A percentile compares a stretch with the other conserved stretches of the same genome.
Conservation (phyloP, 2,888 invertebrate species). For the Merodon equestris region DNA sequence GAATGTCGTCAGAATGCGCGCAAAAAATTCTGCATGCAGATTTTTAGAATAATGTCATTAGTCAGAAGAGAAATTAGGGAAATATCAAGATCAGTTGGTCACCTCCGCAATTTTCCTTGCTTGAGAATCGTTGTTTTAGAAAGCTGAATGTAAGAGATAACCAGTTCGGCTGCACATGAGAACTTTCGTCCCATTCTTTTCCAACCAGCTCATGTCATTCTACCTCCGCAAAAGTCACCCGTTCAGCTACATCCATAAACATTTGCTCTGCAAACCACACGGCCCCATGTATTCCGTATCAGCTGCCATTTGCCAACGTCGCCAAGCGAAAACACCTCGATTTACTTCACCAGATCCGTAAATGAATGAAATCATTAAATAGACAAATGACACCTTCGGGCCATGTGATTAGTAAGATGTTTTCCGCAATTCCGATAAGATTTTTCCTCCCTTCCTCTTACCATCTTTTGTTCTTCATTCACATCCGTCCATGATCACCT, state of each 20-base stretch:
- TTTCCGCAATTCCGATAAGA: conserved; percentile 49
- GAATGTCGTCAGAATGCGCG: too few relatives aligned
- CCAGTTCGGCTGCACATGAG: too few relatives aligned
- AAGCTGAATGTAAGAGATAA: too few relatives aligned
- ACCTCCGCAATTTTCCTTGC: too few relatives aligned
- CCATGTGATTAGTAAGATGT: conserved; percentile 65
- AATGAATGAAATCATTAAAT: conserved; percentile 67
- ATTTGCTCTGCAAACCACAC: conserved; percentile 35
- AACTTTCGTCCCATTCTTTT: too few relatives aligned
- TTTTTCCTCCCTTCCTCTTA: conserved; percentile 6
- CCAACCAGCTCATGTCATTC: too few relatives aligned
- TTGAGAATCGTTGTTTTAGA: too few relatives aligned
- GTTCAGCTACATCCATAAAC: conserved; percentile 24
- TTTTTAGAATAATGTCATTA: too few relatives aligned
- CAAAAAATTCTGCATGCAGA: too few relatives aligned
- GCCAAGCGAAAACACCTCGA: conserved; percentile 44
- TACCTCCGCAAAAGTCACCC: too few relatives aligned
- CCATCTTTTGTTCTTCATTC: neutral
- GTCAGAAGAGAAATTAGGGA: too few relatives aligned
- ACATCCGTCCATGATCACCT: neutral
- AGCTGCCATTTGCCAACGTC: conserved; percentile 60
- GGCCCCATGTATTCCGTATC: conserved; percentile 49
- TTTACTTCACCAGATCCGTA: conserved; percentile 53
- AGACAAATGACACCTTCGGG: conserved; percentile 67
- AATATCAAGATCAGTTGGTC: too few relatives aligned